Percentiles rank a stretch among this genome's conserved stretches.
phyloP scores from a whole-genome alignment of 2,888 invertebrate species.

The Hydrotaea cyrtoneurina region DNA sequence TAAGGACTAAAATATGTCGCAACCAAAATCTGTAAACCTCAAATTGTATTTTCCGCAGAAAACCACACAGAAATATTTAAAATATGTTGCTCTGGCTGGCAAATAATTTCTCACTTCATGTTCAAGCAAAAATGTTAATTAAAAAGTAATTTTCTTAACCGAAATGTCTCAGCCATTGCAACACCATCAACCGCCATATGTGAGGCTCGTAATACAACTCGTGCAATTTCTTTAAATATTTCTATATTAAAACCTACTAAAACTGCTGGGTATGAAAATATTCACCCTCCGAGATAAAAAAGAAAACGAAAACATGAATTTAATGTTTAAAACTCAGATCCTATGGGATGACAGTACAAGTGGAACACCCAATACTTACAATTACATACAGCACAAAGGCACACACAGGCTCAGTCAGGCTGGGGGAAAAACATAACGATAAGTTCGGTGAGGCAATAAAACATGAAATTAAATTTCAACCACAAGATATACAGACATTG shows the following conservation, averaged over 20 bases:
- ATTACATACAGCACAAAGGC: neutral
- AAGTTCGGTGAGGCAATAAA: slow-evolving; percentile 51
- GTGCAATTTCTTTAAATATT: neutral
- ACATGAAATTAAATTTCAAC: slow-evolving; percentile 50
- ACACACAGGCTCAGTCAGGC: too few relatives aligned
- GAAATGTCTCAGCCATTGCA: neutral
- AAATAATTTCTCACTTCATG: slow-evolving; percentile 1
- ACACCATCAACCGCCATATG: neutral
- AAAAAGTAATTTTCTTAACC: slow-evolving; percentile 3
- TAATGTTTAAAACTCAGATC: neutral
- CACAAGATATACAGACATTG: slow-evolving; percentile 21
- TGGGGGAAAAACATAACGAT: slow-evolving; percentile 24
- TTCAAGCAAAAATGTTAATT: neutral
- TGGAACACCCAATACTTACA: neutral
- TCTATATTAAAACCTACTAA: slow-evolving; percentile 3
- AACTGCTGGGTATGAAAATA: neutral
- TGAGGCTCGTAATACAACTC: neutral
- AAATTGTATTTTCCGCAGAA: neutral
- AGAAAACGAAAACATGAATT: neutral
- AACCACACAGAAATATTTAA: neutral
- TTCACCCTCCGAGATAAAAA: neutral
- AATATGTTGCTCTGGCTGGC: neutral
- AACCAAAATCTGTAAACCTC: neutral
- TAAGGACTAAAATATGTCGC: neutral
- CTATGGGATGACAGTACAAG: neutral